Percentiles rank a stretch among this genome's conserved stretches.
Conservation (phyloP, 2,113 vertebrate species). For the Zapus hudsonius region DNA sequence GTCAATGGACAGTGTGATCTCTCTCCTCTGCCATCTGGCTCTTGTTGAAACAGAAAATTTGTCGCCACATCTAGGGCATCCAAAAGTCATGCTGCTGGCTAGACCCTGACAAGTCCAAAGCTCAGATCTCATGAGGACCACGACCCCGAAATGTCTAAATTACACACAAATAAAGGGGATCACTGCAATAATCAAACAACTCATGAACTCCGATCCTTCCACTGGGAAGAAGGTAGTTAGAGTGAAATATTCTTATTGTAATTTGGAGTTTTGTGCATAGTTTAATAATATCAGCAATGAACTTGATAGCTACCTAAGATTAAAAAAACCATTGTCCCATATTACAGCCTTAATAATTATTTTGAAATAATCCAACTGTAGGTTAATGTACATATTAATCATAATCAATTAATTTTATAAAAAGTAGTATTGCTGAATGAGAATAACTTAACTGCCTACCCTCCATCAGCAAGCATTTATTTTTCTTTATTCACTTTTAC, state of each 20-base stretch:
- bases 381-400: background rate
- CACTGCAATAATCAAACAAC: constrained; percentile 7
- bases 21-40: background rate
- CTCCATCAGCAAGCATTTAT: background rate
- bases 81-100: background rate
- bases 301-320: background rate
- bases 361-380: constrained; percentile 18
- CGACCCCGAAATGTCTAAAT: background rate
- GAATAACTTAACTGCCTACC: background rate
- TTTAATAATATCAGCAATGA: background rate
- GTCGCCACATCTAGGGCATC: background rate
- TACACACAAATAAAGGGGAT: constrained; percentile 1
- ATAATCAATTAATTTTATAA: constrained; percentile 30
- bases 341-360: constrained; percentile 27
- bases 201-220: background rate
- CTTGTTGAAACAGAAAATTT: background rate
- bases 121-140: background rate
- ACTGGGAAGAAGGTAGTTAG: background rate
- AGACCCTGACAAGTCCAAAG: background rate
- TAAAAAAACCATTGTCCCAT: background rate
- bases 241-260: background rate
- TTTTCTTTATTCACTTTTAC: constrained; percentile 9
- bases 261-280: constrained; percentile 1
- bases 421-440: constrained; percentile 15
- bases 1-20: background rate